Percentiles rank a stretch among this genome's conserved stretches.
Evolutionary conservation across 2,797 vertebrate genomes (phyloP).

Genomic region (Gobionotothen gibberifrons): DNA sequence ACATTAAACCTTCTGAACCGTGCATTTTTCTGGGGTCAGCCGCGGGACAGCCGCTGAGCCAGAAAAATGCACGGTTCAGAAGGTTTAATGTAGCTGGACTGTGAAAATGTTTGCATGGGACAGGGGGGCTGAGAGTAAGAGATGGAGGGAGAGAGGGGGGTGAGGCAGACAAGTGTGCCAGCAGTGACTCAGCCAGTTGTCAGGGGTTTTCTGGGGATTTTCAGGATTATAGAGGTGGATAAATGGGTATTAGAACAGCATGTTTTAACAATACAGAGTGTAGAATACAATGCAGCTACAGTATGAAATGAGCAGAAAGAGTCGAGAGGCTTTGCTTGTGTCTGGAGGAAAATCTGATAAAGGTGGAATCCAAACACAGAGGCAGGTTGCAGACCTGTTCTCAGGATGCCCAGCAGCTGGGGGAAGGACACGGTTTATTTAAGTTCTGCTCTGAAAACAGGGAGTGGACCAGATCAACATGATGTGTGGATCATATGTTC

Average conservation of each 20-base stretch:
- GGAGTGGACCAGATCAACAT: slow-evolving; percentile 64
- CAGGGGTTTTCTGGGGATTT: slow-evolving; percentile 27
- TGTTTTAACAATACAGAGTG: neutral
- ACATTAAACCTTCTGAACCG: too few species aligned
- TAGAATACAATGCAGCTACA: neutral
- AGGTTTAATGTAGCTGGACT: slow-evolving; percentile 48
- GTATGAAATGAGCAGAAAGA: slow-evolving; percentile 7
- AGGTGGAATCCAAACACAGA: slow-evolving; percentile 30
- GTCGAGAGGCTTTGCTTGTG: slow-evolving; percentile 7
- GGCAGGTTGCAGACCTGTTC: slow-evolving; percentile 50
- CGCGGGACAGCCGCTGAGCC: too few species aligned
- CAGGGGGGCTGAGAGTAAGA: neutral
- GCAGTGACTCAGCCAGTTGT: slow-evolving; percentile 46
- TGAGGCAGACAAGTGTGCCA: slow-evolving; percentile 29
- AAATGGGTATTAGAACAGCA: neutral
- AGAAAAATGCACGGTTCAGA: slow-evolving; percentile 61
- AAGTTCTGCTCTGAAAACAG: slow-evolving; percentile 65
- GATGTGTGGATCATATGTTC: slow-evolving; percentile 49
- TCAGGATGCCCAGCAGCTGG: slow-evolving; percentile 31
- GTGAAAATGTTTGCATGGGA: slow-evolving; percentile 43
- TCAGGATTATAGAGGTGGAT: slow-evolving; percentile 10
- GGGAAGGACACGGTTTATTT: slow-evolving; percentile 61
- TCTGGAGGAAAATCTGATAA: slow-evolving; percentile 22
- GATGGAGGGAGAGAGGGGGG: neutral
- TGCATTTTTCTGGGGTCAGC: too few species aligned